Percentiles rank a stretch among this genome's conserved stretches.
Conservation (phyloP, 30 jellyfish, hydroid and myxozoan species). For the Aurelia aurita complex sp. Pacific region DNA sequence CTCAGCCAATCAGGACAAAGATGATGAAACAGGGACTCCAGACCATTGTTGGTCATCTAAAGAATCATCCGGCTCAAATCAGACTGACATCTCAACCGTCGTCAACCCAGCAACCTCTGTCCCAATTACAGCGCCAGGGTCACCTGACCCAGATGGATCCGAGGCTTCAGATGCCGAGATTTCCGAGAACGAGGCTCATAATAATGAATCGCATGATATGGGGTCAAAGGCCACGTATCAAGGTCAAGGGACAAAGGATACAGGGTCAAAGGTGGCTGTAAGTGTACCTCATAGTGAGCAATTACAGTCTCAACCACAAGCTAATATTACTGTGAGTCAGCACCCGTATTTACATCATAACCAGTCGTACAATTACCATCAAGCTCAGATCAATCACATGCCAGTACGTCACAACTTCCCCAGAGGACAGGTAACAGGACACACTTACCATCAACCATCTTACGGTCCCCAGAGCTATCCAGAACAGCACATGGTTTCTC, state of each 20-base stretch:
- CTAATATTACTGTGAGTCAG: not conserved
- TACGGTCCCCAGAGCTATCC: not conserved
- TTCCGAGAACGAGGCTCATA: slow-evolving; percentile 53
- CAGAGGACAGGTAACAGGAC: slow-evolving; percentile 25
- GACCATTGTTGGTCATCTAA: slow-evolving; percentile 92
- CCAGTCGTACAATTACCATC: slow-evolving; percentile 35
- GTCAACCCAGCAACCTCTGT: slow-evolving; percentile 97
- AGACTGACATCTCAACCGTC: slow-evolving; percentile 94
- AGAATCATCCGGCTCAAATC: slow-evolving; percentile 92
- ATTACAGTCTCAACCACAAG: not conserved
- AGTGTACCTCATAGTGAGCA: slow-evolving; percentile 17
- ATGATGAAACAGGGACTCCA: slow-evolving; percentile 46
- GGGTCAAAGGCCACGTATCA: not conserved
- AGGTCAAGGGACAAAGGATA: slow-evolving; percentile 31
- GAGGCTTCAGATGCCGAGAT: slow-evolving; percentile 72
- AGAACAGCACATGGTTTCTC: not conserved
- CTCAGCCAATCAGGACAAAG: slow-evolving; percentile 33
- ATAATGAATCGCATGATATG: not conserved
- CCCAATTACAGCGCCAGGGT: slow-evolving; percentile 98
- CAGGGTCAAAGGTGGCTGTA: slow-evolving; percentile 12
- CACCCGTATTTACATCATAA: slow-evolving; percentile 26
- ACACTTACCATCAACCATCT: slow-evolving; percentile 8
- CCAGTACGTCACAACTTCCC: slow-evolving; percentile 34
- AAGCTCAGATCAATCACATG: not conserved
- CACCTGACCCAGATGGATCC: slow-evolving; percentile 96